Evolutionary conservation across 2,113 vertebrate species (phyloP).

Genomic region (Larimichthys polyactis): DNA sequence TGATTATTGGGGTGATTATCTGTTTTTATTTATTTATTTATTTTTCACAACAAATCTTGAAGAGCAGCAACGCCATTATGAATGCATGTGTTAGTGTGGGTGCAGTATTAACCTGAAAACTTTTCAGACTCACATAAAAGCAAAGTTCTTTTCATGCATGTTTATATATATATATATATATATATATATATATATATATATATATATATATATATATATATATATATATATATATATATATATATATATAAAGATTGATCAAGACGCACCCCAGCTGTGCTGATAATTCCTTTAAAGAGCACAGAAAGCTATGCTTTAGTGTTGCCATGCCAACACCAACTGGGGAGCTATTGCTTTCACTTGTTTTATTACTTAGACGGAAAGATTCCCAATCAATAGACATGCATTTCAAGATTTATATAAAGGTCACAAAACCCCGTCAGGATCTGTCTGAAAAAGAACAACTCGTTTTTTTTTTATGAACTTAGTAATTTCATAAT

Average conservation of each 20-base stretch:
- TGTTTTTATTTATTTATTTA: background rate
- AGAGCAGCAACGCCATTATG: background rate
- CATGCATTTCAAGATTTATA: background rate
- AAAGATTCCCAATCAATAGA: slow-evolving; percentile 17
- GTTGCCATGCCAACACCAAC: slow-evolving; percentile 47
- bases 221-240: no score
- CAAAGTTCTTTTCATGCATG: background rate
- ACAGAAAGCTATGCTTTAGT: slow-evolving; percentile 7
- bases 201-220: background rate
- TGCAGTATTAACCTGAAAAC: background rate
- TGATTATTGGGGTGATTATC: slow-evolving; percentile 15
- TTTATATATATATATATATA: no score
- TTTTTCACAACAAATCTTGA: background rate
- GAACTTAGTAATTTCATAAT: background rate
- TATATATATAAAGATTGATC: slow-evolving; percentile 15
- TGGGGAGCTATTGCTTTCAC: slow-evolving; percentile 27
- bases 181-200: background rate
- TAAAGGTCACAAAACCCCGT: background rate
- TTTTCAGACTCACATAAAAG: background rate
- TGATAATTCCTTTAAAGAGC: slow-evolving; percentile 30
- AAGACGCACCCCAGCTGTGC: slow-evolving; percentile 32
- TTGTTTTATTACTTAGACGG: slow-evolving; percentile 29
- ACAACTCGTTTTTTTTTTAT: background rate
- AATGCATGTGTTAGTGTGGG: no score
- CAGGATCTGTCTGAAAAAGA: background rate